These are phyloP conservation scores for Theropithecus gelada DNA, from an alignment of 2,113 vertebrate species.

Conservation along the genomic window DNA sequence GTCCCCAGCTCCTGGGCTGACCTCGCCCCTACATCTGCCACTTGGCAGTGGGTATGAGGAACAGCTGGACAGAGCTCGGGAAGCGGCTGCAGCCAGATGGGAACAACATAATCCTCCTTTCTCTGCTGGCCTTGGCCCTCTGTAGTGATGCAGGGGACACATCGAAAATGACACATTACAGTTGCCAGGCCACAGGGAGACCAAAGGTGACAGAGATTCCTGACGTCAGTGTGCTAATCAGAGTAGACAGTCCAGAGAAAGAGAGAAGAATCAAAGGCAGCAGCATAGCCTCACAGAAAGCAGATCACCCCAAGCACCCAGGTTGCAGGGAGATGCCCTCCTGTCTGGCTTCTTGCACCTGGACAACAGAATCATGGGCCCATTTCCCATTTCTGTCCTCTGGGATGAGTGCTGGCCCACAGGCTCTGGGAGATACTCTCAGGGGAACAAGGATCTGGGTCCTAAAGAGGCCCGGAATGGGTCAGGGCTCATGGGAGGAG, in stretches of 20 bases:
- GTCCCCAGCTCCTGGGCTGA: constrained; percentile 59
- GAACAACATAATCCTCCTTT: not conserved
- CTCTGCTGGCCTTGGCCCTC: not conserved
- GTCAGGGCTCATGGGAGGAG: not conserved
- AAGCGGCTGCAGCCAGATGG: not conserved
- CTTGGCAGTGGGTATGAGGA: constrained; percentile 21
- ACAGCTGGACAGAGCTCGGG: constrained; percentile 43
- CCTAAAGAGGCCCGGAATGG: not conserved
- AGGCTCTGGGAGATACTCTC: not conserved
- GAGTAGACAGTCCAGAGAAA: not conserved
- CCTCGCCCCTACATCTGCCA: constrained; percentile 44
- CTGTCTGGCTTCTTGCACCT: not conserved
- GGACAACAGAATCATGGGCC: fast-evolving
- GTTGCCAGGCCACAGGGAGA: not conserved
- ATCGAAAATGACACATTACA: not conserved
- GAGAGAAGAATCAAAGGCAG: not conserved
- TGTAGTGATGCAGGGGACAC: not conserved
- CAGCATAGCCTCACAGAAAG: not conserved
- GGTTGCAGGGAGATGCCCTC: not conserved
- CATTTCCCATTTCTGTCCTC: not conserved
- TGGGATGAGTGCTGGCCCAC: not conserved
- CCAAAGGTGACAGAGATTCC: not conserved
- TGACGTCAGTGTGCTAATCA: not conserved
- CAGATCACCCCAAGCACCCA: not conserved
- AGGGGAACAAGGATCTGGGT: not conserved